phyloP scores from a whole-genome alignment of 2,797 vertebrate genomes.

The Acipenser transmontanus region DNA sequence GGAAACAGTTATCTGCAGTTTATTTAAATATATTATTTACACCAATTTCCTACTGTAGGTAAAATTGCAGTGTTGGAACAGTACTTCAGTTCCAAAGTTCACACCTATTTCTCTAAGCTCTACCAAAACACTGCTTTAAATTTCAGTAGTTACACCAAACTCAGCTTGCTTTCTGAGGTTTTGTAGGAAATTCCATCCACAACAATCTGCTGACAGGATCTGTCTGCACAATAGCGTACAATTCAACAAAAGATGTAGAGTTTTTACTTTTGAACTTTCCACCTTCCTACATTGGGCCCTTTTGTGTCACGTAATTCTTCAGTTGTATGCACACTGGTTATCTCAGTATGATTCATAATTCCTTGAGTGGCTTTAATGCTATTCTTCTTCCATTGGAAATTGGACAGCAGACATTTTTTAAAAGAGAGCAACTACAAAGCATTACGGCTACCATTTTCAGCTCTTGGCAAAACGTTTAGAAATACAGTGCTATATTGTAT shows the following conservation, averaged over 20 bases:
- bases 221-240: constrained; percentile 48
- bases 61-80: no score
- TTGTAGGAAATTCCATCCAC: constrained; percentile 47
- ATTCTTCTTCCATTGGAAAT: not conserved
- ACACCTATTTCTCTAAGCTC: constrained; percentile 40
- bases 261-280: constrained; percentile 38
- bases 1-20: no score
- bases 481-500: constrained; percentile 36
- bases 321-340: constrained; percentile 8
- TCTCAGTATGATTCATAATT: constrained; percentile 14
- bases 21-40: no score
- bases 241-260: constrained; percentile 25
- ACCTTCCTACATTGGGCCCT: constrained; percentile 14
- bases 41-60: no score
- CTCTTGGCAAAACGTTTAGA: constrained; percentile 49
- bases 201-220: constrained; percentile 51
- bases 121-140: constrained; percentile 28
- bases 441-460: constrained; percentile 43
- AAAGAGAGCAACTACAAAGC: not conserved
- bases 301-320: constrained; percentile 23
- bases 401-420: not conserved
- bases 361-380: not conserved
- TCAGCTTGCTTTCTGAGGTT: constrained; percentile 37
- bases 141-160: constrained; percentile 49
- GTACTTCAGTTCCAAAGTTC: constrained; percentile 40